These are phyloP conservation scores for Frankliniella fusca DNA, from an alignment of 2,888 invertebrate genomes.

Conservation along the genomic window DNA sequence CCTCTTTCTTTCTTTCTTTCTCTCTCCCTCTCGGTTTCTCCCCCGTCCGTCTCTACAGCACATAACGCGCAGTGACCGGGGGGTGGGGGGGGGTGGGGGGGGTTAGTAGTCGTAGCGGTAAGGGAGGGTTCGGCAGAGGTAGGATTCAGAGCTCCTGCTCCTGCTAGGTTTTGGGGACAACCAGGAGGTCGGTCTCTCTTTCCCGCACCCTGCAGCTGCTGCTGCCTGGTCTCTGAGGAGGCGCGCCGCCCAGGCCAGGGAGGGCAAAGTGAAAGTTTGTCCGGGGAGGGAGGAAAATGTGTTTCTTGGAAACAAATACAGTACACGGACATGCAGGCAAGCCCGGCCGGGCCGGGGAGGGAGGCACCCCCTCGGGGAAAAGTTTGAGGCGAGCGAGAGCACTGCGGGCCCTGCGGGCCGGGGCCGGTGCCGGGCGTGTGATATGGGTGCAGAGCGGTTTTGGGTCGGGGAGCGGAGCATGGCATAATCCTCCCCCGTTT, in stretches of 20 bases:
- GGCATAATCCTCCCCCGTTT: too few relatives aligned
- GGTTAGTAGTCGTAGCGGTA: background rate
- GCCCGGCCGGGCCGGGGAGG: background rate
- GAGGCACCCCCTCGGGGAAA: background rate
- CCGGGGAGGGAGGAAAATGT: background rate
- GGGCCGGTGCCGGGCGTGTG: too few relatives aligned
- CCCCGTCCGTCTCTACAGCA: background rate
- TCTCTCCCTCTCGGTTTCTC: background rate
- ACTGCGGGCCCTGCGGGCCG: too few relatives aligned
- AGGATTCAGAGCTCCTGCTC: too few relatives aligned
- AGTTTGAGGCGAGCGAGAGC: too few relatives aligned
- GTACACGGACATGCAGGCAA: background rate
- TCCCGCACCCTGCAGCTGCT: too few relatives aligned
- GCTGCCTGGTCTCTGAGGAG: too few relatives aligned
- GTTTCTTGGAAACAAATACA: constrained; percentile 14
- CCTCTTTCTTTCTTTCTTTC: background rate
- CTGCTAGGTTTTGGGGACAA: too few relatives aligned
- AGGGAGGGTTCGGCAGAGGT: too few relatives aligned
- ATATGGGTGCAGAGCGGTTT: too few relatives aligned
- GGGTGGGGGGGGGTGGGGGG: background rate
- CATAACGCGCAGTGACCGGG: background rate
- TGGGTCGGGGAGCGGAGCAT: too few relatives aligned
- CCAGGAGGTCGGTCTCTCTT: too few relatives aligned
- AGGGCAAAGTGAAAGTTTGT: constrained; percentile 9
- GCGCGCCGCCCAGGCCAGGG: background rate